Evolutionary conservation across 2,797 vertebrate genomes (phyloP).

Genomic region (Kryptopterus vitreolus): DNA sequence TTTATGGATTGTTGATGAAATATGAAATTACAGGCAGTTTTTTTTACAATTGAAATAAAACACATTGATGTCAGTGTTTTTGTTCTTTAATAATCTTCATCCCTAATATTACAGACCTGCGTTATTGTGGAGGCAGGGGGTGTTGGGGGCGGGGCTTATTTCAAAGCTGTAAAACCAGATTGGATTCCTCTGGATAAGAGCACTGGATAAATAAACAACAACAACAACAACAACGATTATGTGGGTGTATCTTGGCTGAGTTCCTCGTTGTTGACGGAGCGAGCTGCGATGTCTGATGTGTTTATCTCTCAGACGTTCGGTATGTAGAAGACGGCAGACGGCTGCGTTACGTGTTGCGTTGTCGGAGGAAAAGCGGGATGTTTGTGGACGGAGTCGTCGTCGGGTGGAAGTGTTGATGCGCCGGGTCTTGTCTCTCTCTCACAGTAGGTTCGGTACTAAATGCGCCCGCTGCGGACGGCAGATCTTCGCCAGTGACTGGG

Average conservation of each 20-base stretch:
- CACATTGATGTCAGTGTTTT: neutral
- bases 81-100: neutral
- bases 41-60: neutral
- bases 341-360: no score
- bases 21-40: neutral
- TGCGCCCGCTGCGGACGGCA: conserved; percentile 95
- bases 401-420: conserved; percentile 49
- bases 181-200: neutral
- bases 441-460: conserved; percentile 98
- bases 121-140: neutral
- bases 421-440: conserved; percentile 62
- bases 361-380: no score
- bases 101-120: neutral
- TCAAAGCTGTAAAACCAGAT: neutral
- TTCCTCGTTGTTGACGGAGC: no score
- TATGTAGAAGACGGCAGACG: neutral
- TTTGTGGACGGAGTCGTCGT: no score
- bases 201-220: neutral
- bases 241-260: no score
- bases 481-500: conserved; percentile 99
- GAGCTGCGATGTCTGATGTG: no score
- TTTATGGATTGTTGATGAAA: neutral
- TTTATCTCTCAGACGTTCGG: no score
- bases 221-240: neutral
- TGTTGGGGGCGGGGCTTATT: conserved; percentile 1